Evolutionary conservation across 2,113 vertebrate genomes (phyloP), one percentile per base, ranked within the genome.

Genomic region (Apaloderma vittatum): DNA sequence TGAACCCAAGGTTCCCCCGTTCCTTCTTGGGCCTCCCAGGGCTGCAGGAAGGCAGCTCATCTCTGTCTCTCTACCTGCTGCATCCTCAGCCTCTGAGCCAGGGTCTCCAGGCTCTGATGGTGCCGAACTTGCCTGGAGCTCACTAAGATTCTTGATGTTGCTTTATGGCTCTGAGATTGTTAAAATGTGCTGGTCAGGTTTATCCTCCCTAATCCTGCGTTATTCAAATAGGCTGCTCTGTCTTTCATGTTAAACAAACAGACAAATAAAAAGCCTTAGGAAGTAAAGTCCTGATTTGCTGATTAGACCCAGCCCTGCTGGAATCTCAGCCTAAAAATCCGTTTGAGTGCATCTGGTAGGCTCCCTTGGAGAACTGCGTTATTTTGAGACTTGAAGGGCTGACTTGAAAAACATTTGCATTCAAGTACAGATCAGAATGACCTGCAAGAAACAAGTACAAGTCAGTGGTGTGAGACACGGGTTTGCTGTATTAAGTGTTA

Each of bases 301-400:
- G 92, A 92, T 97, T 92, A 92, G 90, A 84, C 65, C 92, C 86
- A 87, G 30, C 92, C 45, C 88, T 78, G 86, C 76, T 94, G 95
- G 96, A 94, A 73, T 52, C 95, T 86, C 83, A 80, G 92, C 96
- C 92, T 19, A 66, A 95, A 40, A 94, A 96, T 63, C 91, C 71
- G 63, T 86, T 92, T 11, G 59, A 91, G 86, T 68, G 70, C 86
- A 75, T 74, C 91, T 90, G 61, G 8, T 18, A 2, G 90, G 90
- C 79, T 93, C 86, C 92, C 57, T 55, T 8, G 65, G 79, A 92
- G 94, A 88, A 75, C 81, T 32, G 76, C 77, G 18, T 91, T 34
- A 19, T 46, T 92, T 6, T 13, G 21, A 84, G 86, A 6, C 59
- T 40, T 11, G 26, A 82, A 94, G 54, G 71, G 51, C 73, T 79